A percentile compares a stretch with the other conserved stretches of the same genome.
These are phyloP conservation scores for Solenopsis invicta DNA, from an alignment of 1,140 invertebrate genomes.

Conservation along the genomic window DNA sequence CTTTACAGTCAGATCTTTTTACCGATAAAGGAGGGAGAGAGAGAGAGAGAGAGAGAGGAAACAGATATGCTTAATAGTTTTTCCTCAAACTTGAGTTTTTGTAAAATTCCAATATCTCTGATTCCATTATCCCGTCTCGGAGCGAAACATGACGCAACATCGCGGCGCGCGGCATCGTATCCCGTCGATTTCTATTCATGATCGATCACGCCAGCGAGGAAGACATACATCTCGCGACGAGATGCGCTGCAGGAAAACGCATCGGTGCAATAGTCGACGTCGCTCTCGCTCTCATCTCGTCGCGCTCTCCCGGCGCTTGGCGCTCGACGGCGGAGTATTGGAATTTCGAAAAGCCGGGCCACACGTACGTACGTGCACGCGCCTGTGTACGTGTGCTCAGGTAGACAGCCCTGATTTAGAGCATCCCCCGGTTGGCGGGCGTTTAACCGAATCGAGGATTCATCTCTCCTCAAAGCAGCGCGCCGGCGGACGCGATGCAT, in stretches of 20 bases:
- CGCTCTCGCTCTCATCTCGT: slow-evolving; percentile 6
- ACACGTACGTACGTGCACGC: background rate
- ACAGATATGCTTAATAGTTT: background rate
- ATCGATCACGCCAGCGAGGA: slow-evolving; percentile 58
- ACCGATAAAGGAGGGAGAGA: background rate
- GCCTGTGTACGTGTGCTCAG: slow-evolving; percentile 42
- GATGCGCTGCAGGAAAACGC: slow-evolving; percentile 59
- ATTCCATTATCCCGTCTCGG: slow-evolving; percentile 54
- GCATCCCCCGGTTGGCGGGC: slow-evolving; percentile 70
- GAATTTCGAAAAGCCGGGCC: slow-evolving; percentile 72
- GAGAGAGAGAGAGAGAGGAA: background rate
- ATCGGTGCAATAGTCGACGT: slow-evolving; percentile 57
- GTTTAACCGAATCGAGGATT: slow-evolving; percentile 77
- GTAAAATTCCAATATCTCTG: slow-evolving; percentile 39
- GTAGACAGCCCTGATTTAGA: slow-evolving; percentile 74
- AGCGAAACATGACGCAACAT: slow-evolving; percentile 51
- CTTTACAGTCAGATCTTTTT: background rate
- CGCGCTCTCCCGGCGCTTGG: slow-evolving; percentile 6
- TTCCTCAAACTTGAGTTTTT: background rate
- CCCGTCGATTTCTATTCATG: slow-evolving; percentile 64
- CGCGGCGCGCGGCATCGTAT: slow-evolving; percentile 16
- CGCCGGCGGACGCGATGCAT: slow-evolving; percentile 69
- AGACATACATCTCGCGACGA: slow-evolving; percentile 65
- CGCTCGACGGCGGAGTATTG: slow-evolving; percentile 52
- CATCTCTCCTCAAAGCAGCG: slow-evolving; percentile 74